These are phyloP conservation scores for Ethmia dodecea DNA, from an alignment of 2,888 invertebrate genomes.

Conservation along the genomic window DNA sequence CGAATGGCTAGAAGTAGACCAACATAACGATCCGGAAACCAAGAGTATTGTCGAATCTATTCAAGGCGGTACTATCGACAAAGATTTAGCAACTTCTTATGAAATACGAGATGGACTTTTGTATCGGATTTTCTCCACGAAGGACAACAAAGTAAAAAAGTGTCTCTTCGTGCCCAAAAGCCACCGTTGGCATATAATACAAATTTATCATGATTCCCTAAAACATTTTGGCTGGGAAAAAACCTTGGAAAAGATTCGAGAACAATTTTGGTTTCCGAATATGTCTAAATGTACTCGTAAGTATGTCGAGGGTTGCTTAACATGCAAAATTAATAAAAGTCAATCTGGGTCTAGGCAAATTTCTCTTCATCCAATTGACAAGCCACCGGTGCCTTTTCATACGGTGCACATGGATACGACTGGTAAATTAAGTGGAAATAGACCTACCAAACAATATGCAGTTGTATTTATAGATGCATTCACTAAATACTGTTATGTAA, in stretches of 20 bases:
- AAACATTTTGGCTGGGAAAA: slow-evolving; percentile 4
- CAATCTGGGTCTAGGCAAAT: slow-evolving; percentile 9
- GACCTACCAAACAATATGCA: slow-evolving; percentile 7
- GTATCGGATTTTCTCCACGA: background rate
- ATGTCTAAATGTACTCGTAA: slow-evolving; percentile 30
- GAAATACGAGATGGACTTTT: background rate
- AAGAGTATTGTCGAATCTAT: slow-evolving; percentile 4
- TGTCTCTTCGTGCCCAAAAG: slow-evolving; percentile 2
- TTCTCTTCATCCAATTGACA: slow-evolving; percentile 20
- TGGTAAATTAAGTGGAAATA: slow-evolving; percentile 8
- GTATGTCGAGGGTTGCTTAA: slow-evolving; percentile 33
- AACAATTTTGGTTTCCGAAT: slow-evolving; percentile 29
- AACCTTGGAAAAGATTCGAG: slow-evolving; percentile 13
- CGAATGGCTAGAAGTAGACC: slow-evolving; percentile 7
- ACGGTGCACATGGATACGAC: slow-evolving; percentile 11
- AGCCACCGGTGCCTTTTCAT: slow-evolving; percentile 12
- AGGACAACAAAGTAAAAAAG: slow-evolving; percentile 1
- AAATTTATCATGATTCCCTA: background rate
- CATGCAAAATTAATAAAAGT: slow-evolving; percentile 33
- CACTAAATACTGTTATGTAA: slow-evolving; percentile 19
- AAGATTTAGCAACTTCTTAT: background rate
- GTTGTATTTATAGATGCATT: slow-evolving; percentile 13
- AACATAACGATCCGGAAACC: slow-evolving; percentile 2
- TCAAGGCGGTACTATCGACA: slow-evolving; percentile 1
- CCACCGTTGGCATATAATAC: background rate